phyloP scores from a whole-genome alignment of 2,888 invertebrate genomes.

The Microchrysa polita region DNA sequence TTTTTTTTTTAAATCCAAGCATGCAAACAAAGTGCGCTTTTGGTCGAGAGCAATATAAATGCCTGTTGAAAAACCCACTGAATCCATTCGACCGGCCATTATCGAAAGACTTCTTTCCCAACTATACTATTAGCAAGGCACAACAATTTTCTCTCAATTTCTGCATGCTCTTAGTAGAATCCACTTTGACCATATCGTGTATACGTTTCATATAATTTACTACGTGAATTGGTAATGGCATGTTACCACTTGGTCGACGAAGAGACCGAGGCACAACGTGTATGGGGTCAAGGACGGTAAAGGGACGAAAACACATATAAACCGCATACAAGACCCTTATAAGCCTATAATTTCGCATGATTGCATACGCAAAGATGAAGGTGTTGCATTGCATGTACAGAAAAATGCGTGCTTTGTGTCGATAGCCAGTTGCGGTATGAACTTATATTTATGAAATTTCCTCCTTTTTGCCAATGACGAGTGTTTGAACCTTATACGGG shows the following conservation, averaged over 20 bases:
- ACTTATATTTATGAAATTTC: slow-evolving; percentile 12
- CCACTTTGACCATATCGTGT: background rate
- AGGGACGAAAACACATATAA: no score
- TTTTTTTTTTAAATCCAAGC: slow-evolving; percentile 30
- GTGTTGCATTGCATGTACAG: slow-evolving; percentile 33
- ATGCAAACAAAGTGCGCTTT: slow-evolving; percentile 22
- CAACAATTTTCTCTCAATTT: background rate
- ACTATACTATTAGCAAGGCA: no score
- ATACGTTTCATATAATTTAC: slow-evolving; percentile 19
- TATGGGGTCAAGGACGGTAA: no score
- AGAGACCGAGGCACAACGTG: no score
- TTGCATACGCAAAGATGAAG: slow-evolving; percentile 27
- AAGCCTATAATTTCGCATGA: slow-evolving; percentile 41
- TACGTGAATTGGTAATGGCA: background rate
- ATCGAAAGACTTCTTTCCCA: slow-evolving; percentile 28
- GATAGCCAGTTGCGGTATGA: background rate
- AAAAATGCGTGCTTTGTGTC: slow-evolving; percentile 29
- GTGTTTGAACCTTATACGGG: no score
- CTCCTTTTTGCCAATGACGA: background rate
- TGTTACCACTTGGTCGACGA: no score
- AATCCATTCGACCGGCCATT: slow-evolving; percentile 32
- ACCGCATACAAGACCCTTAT: slow-evolving; percentile 19
- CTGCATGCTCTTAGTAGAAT: no score
- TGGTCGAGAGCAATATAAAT: slow-evolving; percentile 1
- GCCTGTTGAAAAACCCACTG: slow-evolving; percentile 14